Conservation (phyloP, 2,888 invertebrate genomes). For the Temnothorax unifasciatus region DNA sequence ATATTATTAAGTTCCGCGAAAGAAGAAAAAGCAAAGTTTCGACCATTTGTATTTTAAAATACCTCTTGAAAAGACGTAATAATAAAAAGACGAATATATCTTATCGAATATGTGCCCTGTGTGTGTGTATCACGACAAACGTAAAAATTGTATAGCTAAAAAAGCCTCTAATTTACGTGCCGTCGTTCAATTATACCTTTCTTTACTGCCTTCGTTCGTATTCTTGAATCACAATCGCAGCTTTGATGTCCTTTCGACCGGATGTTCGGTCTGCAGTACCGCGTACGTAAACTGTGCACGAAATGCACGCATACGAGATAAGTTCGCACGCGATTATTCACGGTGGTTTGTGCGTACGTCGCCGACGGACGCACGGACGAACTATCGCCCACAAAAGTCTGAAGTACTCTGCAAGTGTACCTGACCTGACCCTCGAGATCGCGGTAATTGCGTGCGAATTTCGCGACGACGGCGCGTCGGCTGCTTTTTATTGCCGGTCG, state of each 20-base stretch:
- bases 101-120: background rate
- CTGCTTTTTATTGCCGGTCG: conserved; percentile 76
- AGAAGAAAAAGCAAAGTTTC: background rate
- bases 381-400: conserved; percentile 52
- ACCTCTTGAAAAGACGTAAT: background rate
- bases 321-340: conserved; percentile 66
- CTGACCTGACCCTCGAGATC: conserved; percentile 70
- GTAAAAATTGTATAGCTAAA: background rate
- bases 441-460: conserved; percentile 76
- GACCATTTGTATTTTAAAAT: background rate
- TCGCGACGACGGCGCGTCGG: conserved; percentile 75
- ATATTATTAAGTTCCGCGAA: background rate
- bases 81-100: background rate
- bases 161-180: conserved; percentile 35
- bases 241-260: conserved; percentile 46
- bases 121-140: conserved; percentile 5
- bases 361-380: conserved; percentile 8
- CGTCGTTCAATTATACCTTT: conserved; percentile 9
- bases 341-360: conserved; percentile 58
- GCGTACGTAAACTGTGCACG: conserved; percentile 38
- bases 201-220: background rate
- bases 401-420: conserved; percentile 46
- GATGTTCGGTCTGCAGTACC: background rate
- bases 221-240: conserved; percentile 23
- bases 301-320: conserved; percentile 58